Evolutionary conservation across 2,797 vertebrate genomes (phyloP), one percentile per base, ranked within the genome.

Genomic region (Scleropages formosus): DNA sequence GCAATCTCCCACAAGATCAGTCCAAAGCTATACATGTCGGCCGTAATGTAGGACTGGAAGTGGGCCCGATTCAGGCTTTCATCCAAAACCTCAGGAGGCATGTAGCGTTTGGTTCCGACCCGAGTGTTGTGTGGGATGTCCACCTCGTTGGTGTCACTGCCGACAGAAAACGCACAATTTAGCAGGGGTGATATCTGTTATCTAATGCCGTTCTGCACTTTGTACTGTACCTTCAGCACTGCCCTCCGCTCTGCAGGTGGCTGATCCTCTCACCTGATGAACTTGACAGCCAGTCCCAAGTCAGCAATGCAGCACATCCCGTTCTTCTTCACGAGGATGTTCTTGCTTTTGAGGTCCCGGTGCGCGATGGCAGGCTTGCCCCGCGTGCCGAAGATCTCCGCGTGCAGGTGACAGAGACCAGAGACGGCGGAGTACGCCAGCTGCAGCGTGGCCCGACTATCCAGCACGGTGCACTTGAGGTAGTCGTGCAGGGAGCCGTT

Each of bases 1-100:
- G 93, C 91, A 76, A 98, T 91, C 88, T 99, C 97, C 97, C 97
- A 99, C 22, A 98, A 88, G 82, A 99, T 98, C 72, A 99, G 95
- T 62, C 97, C 96, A 72, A 98, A 98, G 78, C 97, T 98, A 82
- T 99, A 99, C 95, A 99, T 98, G 87, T 99, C 97, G 0, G 97
- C 97, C 95, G 96, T 97, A 87, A 98, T 98, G 79, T 97, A 99
- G 0, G 96, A 98, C 88, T 98, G 97, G 75, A 98, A 98, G 85
- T 96, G 94, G 77, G 90, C 95, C 70, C 94, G 91, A 74, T 98
- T 98, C 82, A 99, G 86, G 79, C 90, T 96, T 87, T 99, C 97
- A 8, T 99, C 97, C 90, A 99, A 76, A 72, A 99, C 96, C 81
- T 99, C 97, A 0, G 97, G 97, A 10, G 97, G 93, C 97, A 99